These are phyloP conservation scores for Syrphus vitripennis DNA, from an alignment of 2,888 invertebrate species.

Conservation along the genomic window DNA sequence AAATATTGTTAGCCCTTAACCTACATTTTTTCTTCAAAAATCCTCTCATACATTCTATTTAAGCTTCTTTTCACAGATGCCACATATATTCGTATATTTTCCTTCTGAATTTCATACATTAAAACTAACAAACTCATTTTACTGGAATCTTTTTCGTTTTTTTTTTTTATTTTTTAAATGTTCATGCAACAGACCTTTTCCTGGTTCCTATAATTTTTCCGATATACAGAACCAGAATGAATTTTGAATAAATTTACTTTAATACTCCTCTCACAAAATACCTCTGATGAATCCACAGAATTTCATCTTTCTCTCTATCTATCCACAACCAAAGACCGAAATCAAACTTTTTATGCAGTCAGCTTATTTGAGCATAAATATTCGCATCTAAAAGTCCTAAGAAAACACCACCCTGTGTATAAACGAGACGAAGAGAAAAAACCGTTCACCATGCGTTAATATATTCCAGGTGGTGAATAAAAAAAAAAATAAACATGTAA, in stretches of 20 bases:
- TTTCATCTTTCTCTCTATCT: no score
- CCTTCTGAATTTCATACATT: background rate
- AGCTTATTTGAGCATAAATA: constrained; percentile 31
- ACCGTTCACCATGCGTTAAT: constrained; percentile 19
- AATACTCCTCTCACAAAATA: background rate
- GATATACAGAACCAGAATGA: background rate
- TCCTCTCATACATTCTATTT: background rate
- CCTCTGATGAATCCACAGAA: background rate
- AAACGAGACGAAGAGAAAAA: background rate
- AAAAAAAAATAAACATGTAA: background rate
- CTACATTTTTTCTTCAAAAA: background rate
- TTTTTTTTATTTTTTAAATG: no score
- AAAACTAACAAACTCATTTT: background rate
- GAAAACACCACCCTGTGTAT: constrained; percentile 42
- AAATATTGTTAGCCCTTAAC: background rate
- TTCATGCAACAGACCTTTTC: constrained; percentile 4
- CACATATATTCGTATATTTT: background rate
- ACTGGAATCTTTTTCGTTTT: background rate
- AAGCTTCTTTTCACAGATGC: background rate
- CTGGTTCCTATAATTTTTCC: background rate
- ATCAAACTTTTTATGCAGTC: constrained; percentile 18
- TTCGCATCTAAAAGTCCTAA: background rate
- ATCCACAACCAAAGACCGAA: background rate
- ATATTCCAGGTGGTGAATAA: constrained; percentile 33
- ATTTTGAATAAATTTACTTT: constrained; percentile 3